Evolutionary conservation across 2,797 vertebrate species (phyloP).

Genomic region (Neosilurus hyrtlii): DNA sequence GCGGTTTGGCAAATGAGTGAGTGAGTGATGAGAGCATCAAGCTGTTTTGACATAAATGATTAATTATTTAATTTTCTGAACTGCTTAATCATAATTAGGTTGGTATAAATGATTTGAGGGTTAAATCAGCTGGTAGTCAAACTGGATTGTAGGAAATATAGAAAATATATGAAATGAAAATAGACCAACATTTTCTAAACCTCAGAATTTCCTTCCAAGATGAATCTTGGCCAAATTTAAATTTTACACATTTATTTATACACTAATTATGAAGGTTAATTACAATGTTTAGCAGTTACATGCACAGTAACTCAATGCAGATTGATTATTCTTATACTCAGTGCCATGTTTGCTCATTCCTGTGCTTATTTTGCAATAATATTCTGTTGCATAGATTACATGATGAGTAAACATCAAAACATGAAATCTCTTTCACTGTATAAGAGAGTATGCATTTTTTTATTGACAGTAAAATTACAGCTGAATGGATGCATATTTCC

Average conservation of each 20-base stretch:
- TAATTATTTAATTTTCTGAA: too few species aligned
- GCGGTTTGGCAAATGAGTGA: too few species aligned
- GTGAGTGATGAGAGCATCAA: too few species aligned
- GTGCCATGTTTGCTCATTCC: slow-evolving; percentile 24
- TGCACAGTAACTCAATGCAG: not conserved
- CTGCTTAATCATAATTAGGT: too few species aligned
- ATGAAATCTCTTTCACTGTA: not conserved
- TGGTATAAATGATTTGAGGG: not conserved
- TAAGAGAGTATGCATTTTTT: not conserved
- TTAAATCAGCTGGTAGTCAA: not conserved
- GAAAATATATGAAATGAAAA: not conserved
- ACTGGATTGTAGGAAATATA: not conserved
- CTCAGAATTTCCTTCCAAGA: not conserved
- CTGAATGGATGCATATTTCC: not conserved
- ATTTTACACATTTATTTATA: not conserved
- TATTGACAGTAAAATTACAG: not conserved
- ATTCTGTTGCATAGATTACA: not conserved
- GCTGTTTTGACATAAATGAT: too few species aligned
- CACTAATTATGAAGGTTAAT: not conserved
- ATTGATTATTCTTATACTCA: not conserved
- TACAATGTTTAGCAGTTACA: not conserved
- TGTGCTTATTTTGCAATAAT: not conserved
- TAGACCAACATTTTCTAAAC: not conserved
- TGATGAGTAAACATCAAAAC: not conserved
- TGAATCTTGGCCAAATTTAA: not conserved